A percentile compares a stretch with the other conserved stretches of the same genome.
phyloP scores from a whole-genome alignment of 2,797 vertebrate genomes.

The Tapirus indicus region DNA sequence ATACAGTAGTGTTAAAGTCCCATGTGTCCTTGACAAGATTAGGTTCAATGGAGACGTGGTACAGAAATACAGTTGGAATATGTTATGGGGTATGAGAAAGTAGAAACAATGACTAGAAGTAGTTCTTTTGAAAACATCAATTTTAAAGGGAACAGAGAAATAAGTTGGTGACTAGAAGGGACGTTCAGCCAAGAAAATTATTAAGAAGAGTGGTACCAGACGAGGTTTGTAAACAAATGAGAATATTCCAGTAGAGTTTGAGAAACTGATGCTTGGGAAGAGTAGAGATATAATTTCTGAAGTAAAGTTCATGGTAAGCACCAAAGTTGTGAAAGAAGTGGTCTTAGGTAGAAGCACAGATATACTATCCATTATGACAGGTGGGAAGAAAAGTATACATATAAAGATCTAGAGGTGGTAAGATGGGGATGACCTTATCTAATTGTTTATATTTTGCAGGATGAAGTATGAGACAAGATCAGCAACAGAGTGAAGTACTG shows the following conservation, averaged over 20 bases:
- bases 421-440: not conserved
- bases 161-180: not conserved
- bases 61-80: not conserved
- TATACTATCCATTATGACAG: not conserved
- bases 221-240: not conserved
- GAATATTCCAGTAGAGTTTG: not conserved
- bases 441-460: not conserved
- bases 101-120: not conserved
- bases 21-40: not conserved
- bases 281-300: not conserved
- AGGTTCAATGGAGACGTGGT: not conserved
- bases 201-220: not conserved
- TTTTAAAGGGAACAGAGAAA: not conserved
- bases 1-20: not conserved
- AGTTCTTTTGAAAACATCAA: not conserved
- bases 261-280: not conserved
- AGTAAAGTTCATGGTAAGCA: not conserved
- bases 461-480: not conserved
- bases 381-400: not conserved
- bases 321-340: not conserved
- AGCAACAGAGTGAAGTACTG: not conserved
- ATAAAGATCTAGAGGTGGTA: not conserved
- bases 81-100: not conserved
- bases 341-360: not conserved
- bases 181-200: not conserved